These are phyloP conservation scores for Platichthys stellatus DNA, from an alignment of 2,113 vertebrate genomes.

Conservation along the genomic window DNA sequence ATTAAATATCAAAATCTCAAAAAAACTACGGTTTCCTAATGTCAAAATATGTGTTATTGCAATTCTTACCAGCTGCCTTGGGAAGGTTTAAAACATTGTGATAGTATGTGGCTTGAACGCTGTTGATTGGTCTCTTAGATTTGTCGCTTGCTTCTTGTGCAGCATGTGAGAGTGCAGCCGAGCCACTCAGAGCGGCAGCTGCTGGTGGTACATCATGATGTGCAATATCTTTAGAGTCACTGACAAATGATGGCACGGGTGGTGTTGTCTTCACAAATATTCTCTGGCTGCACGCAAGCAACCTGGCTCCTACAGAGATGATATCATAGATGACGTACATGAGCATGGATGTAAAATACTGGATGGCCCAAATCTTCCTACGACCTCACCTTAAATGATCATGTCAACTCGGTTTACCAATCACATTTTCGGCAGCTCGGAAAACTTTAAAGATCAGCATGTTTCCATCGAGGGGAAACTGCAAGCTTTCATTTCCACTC, in stretches of 20 bases:
- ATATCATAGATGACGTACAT: too few species aligned
- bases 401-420: too few species aligned
- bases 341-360: too few species aligned
- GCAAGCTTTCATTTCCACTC: too few species aligned
- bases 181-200: conserved; percentile 53
- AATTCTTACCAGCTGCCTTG: conserved; percentile 50
- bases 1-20: background rate
- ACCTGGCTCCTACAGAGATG: too few species aligned
- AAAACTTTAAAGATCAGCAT: too few species aligned
- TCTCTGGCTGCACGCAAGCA: too few species aligned
- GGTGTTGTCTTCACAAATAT: too few species aligned
- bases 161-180: conserved; percentile 65
- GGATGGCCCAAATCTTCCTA: too few species aligned
- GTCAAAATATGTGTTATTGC: background rate
- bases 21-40: background rate
- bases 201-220: conserved; percentile 7
- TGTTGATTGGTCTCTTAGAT: conserved; percentile 66
- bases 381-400: too few species aligned
- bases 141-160: conserved; percentile 72
- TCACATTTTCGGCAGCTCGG: too few species aligned
- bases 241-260: background rate
- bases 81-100: conserved; percentile 10
- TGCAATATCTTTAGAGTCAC: conserved; percentile 9
- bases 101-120: conserved; percentile 59
- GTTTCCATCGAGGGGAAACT: too few species aligned